phyloP scores from a whole-genome alignment of 2,888 invertebrate genomes.

The Selenia dentaria region DNA sequence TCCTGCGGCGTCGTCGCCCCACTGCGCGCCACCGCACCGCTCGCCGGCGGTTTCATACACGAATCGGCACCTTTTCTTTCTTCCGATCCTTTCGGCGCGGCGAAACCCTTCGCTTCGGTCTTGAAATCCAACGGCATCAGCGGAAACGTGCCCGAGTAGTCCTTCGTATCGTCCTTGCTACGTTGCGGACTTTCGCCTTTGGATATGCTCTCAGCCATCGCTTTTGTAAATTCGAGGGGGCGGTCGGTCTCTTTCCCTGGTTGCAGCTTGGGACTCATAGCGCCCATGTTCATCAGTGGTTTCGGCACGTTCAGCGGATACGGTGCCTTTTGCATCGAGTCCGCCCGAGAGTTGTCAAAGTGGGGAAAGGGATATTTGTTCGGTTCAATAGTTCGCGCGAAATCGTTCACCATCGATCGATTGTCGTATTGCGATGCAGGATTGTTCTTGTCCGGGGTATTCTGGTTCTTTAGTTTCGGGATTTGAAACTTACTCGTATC shows the following conservation, averaged over 20 bases:
- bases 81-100: constrained; percentile 73
- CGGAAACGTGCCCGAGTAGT: constrained; percentile 63
- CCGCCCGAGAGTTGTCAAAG: constrained; percentile 67
- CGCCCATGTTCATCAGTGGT: constrained; percentile 72
- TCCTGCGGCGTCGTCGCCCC: constrained; percentile 83
- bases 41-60: constrained; percentile 76
- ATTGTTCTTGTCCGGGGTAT: constrained; percentile 74
- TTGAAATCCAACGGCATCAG: constrained; percentile 74
- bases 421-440: constrained; percentile 70
- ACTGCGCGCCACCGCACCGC: constrained; percentile 69
- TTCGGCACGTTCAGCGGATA: constrained; percentile 78
- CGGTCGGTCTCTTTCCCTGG: constrained; percentile 61
- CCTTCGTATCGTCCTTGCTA: constrained; percentile 70
- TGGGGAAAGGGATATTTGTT: constrained; percentile 75
- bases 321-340: constrained; percentile 68
- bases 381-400: constrained; percentile 69
- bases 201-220: constrained; percentile 65
- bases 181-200: constrained; percentile 68
- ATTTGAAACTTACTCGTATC: constrained; percentile 95
- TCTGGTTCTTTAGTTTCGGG: constrained; percentile 88
- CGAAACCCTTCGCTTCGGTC: constrained; percentile 76
- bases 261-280: constrained; percentile 70
- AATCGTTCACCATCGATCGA: constrained; percentile 75
- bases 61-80: constrained; percentile 77
- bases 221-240: constrained; percentile 67